Evolutionary conservation across 2,888 invertebrate species (phyloP).

Genomic region (Altica lythri): DNA sequence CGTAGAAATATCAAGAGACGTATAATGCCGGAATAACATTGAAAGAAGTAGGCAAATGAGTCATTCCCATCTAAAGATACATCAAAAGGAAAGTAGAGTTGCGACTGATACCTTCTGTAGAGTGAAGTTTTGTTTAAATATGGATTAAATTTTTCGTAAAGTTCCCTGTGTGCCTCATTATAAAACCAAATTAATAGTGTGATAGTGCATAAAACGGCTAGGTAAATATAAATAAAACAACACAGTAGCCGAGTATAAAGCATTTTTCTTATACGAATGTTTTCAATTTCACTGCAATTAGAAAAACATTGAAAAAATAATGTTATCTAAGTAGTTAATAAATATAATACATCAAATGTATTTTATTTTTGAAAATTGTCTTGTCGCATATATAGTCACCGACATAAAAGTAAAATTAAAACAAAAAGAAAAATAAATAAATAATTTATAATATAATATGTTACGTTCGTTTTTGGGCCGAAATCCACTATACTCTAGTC

Average conservation of each 20-base stretch:
- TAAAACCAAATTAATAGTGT: not conserved
- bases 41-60: conserved; percentile 21
- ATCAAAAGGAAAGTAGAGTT: conserved; percentile 33
- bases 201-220: conserved; percentile 1
- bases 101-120: conserved; percentile 24
- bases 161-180: conserved; percentile 10
- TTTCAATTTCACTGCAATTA: conserved; percentile 19
- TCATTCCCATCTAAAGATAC: conserved; percentile 32
- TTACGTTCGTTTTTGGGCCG: too few relatives aligned
- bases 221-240: conserved; percentile 10
- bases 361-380: too few relatives aligned
- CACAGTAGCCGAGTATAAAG: conserved; percentile 20
- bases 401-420: not conserved
- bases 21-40: conserved; percentile 15
- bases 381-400: too few relatives aligned
- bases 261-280: conserved; percentile 9
- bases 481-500: too few relatives aligned
- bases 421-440: not conserved
- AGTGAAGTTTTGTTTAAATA: conserved; percentile 29
- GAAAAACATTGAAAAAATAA: not conserved
- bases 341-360: not conserved
- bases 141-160: conserved; percentile 28
- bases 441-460: too few relatives aligned
- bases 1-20: conserved; percentile 20
- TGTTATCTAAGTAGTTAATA: not conserved